Percentiles rank a stretch among this genome's conserved stretches.
phyloP scores from a whole-genome alignment of 2,888 invertebrate species.

The Neuroscelio doddi region DNA sequence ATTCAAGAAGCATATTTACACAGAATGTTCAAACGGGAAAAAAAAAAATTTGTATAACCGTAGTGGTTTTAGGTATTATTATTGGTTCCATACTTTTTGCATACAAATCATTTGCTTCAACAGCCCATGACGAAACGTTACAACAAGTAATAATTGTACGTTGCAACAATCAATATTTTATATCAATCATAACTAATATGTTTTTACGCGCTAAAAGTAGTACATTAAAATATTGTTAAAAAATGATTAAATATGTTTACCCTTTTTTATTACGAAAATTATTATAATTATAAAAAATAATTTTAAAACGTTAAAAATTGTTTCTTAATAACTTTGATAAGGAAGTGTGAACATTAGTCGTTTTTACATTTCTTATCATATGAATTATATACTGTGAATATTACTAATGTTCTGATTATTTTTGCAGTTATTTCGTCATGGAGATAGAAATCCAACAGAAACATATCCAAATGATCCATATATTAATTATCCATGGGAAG shows the following conservation, averaged over 20 bases:
- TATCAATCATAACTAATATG: too few species aligned
- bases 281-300: too few species aligned
- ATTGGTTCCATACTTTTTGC: constrained; percentile 57
- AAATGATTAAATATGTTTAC: too few species aligned
- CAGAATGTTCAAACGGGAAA: constrained; percentile 18
- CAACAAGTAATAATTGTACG: constrained; percentile 62
- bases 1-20: not conserved
- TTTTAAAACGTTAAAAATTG: too few species aligned
- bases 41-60: constrained; percentile 51
- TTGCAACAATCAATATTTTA: too few species aligned
- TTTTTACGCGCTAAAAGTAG: not conserved
- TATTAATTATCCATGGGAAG: constrained; percentile 83
- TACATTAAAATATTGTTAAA: too few species aligned
- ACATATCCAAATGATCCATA: constrained; percentile 88
- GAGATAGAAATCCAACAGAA: constrained; percentile 84
- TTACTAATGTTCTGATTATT: not conserved
- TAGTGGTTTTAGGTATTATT: constrained; percentile 53
- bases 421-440: constrained; percentile 86
- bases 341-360: too few species aligned
- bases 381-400: too few species aligned
- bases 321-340: too few species aligned
- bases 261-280: too few species aligned
- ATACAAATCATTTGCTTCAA: constrained; percentile 55
- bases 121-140: constrained; percentile 33
- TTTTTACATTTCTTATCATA: too few species aligned